Evolutionary conservation across 2,113 vertebrate genomes (phyloP).

Genomic region (Galemys pyrenaicus): DNA sequence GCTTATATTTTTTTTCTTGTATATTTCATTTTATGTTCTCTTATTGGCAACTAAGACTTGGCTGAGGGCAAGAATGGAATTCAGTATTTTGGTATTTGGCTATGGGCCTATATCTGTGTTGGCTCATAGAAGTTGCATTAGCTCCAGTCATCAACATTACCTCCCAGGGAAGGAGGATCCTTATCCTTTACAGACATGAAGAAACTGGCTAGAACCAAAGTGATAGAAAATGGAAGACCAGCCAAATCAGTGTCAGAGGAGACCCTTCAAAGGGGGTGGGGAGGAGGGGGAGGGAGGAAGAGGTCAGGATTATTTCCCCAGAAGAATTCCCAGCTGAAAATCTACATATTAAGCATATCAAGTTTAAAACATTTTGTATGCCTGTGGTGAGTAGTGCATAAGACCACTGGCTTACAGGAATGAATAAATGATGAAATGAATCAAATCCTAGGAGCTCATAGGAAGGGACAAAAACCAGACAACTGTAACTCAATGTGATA

Average conservation of each 20-base stretch:
- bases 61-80: slow-evolving; percentile 28
- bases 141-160: neutral
- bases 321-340: neutral
- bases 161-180: neutral
- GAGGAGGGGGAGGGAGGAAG: too few species aligned
- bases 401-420: neutral
- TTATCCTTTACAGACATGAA: slow-evolving; percentile 19
- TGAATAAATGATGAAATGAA: neutral
- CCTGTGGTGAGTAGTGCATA: neutral
- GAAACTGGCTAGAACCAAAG: slow-evolving; percentile 25
- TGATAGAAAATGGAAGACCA: neutral
- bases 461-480: neutral
- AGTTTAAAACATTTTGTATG: neutral
- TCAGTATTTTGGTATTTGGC: neutral
- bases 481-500: neutral
- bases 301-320: neutral
- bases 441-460: neutral
- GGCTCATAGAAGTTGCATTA: neutral
- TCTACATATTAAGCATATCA: neutral
- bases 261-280: neutral
- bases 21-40: slow-evolving; percentile 41
- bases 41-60: neutral
- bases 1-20: neutral
- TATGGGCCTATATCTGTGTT: neutral
- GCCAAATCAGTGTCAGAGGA: neutral